Conservation (phyloP, 2,888 invertebrate species). For the Sturmia bella region DNA sequence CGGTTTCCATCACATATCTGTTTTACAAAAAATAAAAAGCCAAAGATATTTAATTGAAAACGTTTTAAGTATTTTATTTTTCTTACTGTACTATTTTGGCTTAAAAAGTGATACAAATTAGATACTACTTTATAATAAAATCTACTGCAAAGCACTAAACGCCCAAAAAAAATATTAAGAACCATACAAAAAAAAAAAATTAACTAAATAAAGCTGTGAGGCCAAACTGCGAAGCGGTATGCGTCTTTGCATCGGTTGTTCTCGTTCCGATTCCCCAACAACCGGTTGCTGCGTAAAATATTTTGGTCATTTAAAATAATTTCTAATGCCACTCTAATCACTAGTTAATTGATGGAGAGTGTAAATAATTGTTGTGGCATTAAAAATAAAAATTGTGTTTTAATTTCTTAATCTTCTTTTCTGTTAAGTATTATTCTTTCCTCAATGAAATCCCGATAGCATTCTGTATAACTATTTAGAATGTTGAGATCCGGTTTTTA, state of each 20-base stretch:
- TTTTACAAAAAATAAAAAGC: too few relatives aligned
- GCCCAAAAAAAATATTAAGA: neutral
- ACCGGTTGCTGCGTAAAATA: conserved; percentile 78
- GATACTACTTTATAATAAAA: too few relatives aligned
- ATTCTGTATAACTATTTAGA: too few relatives aligned
- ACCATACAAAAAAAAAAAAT: neutral
- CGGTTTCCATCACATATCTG: too few relatives aligned
- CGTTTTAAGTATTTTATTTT: too few relatives aligned
- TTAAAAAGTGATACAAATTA: too few relatives aligned
- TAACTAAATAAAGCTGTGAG: conserved; percentile 68
- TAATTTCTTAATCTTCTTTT: neutral
- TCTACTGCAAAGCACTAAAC: neutral
- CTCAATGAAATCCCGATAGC: too few relatives aligned
- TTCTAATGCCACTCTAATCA: conserved; percentile 38
- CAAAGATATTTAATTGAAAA: too few relatives aligned
- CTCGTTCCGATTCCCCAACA: conserved; percentile 20
- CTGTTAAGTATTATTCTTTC: too few relatives aligned
- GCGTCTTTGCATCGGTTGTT: conserved; percentile 73
- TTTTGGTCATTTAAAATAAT: conserved; percentile 75
- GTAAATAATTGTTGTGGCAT: conserved; percentile 5
- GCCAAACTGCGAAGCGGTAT: conserved; percentile 79
- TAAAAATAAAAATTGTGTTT: conserved; percentile 24
- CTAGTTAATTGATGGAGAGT: neutral
- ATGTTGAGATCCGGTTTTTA: too few relatives aligned
- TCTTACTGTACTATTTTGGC: too few relatives aligned